Evolutionary conservation across 2,113 vertebrate species (phyloP), one percentile per base, ranked within the genome.

Genomic region (Copsychus sechellarum): DNA sequence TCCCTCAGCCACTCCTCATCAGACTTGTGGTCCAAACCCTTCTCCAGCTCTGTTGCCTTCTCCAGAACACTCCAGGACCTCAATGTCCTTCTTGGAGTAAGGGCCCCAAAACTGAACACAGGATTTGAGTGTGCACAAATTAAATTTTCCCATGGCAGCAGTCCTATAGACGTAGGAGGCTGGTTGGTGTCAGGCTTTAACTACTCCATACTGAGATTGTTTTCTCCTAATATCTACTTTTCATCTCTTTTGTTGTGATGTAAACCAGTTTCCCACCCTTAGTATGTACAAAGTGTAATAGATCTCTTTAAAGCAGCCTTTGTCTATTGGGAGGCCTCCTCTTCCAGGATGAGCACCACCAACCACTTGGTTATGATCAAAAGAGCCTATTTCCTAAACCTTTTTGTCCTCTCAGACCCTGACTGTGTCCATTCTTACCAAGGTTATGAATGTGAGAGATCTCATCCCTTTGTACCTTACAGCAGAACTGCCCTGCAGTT

Each of bases 31-130:
- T 67, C 4, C 8, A 74, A 29, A 53, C 28, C 24, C 53, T 81
- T 53, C n/a, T 11, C 4, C 61, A 53, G 20, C 24, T 74, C 70
- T 0, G 0, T 2, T 67, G n/a, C 20, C 24, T 34, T 53, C 54
- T 76, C 54, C 18, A 28, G 61, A 24, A 45, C 28, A 20, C 9
- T 53, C 38, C 45, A 40, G 14, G 11, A 4, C 14, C n/a, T 54
- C n/a, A 31, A 15, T 33, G 14, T 31, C 61, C 25, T 29, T 34
- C 61, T 34, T 69, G 62, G 14, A 47, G 14, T 23, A 9, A 69
- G 12, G 4, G 29, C 4, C 29, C 14, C 34, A 23, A 25, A 69
- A 69, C 17, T 34, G 47, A 69, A 20, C 25, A 16, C 12, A 62
- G 62, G 25, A 42, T 69, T 54, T 0, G 0, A 33, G 25, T 33